Evolutionary conservation across 2,888 invertebrate species (phyloP).

Genomic region (Phortica magna): DNA sequence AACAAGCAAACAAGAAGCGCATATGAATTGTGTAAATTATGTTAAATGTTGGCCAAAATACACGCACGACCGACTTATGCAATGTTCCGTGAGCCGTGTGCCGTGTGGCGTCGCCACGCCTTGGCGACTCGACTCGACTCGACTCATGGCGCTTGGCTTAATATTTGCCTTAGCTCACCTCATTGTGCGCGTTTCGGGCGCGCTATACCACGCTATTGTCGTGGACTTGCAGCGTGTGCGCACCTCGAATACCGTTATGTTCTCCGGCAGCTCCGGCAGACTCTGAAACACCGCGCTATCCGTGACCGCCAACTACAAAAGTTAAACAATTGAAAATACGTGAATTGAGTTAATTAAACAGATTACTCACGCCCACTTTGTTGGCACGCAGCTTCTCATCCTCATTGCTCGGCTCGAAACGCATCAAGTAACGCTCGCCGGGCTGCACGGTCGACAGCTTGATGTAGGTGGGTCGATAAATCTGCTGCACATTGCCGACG

Average conservation of each 20-base stretch:
- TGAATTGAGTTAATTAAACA: not conserved
- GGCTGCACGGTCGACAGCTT: conserved; percentile 70
- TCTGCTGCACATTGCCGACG: conserved; percentile 73
- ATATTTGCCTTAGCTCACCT: conserved; percentile 61
- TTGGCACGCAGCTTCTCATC: conserved; percentile 79
- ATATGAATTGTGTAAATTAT: not conserved
- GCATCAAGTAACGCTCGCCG: conserved; percentile 79
- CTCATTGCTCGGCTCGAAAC: conserved; percentile 79
- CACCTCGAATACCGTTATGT: conserved; percentile 79
- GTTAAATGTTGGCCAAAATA: not conserved
- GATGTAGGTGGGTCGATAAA: conserved; percentile 79
- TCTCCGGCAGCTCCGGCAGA: conserved; percentile 80
- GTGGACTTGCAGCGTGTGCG: conserved; percentile 79
- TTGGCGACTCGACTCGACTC: not conserved
- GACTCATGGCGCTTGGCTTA: too few relatives aligned
- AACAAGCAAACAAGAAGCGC: not conserved
- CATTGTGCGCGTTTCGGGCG: conserved; percentile 78
- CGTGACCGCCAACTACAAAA: conserved; percentile 79
- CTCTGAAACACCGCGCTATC: conserved; percentile 78
- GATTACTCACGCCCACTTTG: conserved; percentile 79
- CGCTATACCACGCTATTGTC: conserved; percentile 81
- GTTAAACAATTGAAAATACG: not conserved
- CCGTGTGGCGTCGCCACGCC: not conserved
- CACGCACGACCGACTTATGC: not conserved
- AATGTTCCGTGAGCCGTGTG: not conserved